Base-by-base conservation (phyloP, 2,797 vertebrate genomes). In the Chaetodon trifasciatus region DNA sequence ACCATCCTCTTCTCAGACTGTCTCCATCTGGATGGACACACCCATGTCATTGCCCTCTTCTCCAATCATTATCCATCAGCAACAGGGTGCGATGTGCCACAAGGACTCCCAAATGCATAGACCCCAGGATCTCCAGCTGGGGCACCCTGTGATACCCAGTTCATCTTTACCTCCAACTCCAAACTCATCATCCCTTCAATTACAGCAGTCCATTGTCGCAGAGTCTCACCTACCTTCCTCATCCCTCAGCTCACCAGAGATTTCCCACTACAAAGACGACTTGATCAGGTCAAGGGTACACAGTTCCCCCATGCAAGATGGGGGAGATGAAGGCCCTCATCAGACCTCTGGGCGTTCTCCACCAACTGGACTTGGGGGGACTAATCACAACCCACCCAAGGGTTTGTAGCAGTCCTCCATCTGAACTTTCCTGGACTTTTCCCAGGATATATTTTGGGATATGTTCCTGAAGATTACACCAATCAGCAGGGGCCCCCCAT, bases 61-160 rank as follows among this genome's bases (percentile, higher is more conserved):
- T 16, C 89, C 90, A 3, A 39, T 87, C 78, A 24, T 62, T 1
- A 19, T 63, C 16, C 74, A 81, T 46, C 88, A 88, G 52, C 87
- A 91, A 56, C 91, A 90, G 9, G 50, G 85, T 32, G 76, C 46
- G 1, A 67, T 85, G 11, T 71, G 62, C 66, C 78, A 84, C 35
- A 57, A 37, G 46, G 91, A 87, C 70, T 78, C 88, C 8, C 53
- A 82, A 47, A 46, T 57, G 1, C 76, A 87, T 3, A 87, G 86
- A 84, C 89, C 88, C 32, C 93, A 90, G 60, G 91, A 94, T 58
- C 86, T 89, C 62, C 91, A 89, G 65, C 76, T 87, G 47, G 84
- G 73, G 11, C 84, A 73, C 57, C 49, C 88, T 0, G 24, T 73
- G 19, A 10, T 63, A 55, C 66, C 76, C 53, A 35, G 74, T 47